Evolutionary conservation across 2,797 vertebrate genomes (phyloP).

Genomic region (Gouania willdenowi): DNA sequence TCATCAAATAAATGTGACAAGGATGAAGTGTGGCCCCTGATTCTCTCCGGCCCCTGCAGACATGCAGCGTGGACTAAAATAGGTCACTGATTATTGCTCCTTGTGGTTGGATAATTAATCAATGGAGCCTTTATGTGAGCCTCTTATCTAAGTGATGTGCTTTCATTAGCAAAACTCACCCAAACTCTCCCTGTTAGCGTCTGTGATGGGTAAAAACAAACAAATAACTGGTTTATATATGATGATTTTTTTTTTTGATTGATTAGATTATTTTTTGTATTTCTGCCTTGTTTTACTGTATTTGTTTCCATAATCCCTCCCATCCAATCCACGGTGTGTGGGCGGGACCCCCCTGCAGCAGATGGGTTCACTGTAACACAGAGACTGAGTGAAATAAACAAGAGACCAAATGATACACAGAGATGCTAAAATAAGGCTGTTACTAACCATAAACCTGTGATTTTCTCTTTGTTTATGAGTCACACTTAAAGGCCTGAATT

Average conservation of each 20-base stretch:
- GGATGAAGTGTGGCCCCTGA: neutral
- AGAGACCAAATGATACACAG: neutral
- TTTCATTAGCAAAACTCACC: slow-evolving; percentile 23
- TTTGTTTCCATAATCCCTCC: neutral
- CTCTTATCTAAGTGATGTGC: slow-evolving; percentile 21
- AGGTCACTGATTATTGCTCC: slow-evolving; percentile 35
- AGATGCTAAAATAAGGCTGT: slow-evolving; percentile 19
- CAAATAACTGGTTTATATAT: neutral
- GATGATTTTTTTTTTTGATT: neutral
- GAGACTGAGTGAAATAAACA: slow-evolving; percentile 3
- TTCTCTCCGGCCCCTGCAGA: neutral
- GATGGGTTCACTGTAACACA: slow-evolving; percentile 44
- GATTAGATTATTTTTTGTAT: neutral
- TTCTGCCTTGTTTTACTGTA: neutral
- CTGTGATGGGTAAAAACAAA: neutral
- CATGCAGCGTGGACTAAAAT: slow-evolving; percentile 29
- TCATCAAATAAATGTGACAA: neutral
- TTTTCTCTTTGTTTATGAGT: slow-evolving; percentile 23
- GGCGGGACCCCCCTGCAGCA: slow-evolving; percentile 42
- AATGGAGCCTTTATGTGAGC: slow-evolving; percentile 50
- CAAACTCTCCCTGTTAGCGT: slow-evolving; percentile 12
- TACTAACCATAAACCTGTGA: slow-evolving; percentile 22
- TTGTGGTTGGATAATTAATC: slow-evolving; percentile 38
- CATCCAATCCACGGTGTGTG: slow-evolving; percentile 21
- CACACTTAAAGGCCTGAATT: slow-evolving; percentile 19